Evolutionary conservation across 2,797 vertebrate genomes (phyloP), one percentile per base, ranked within the genome.

Genomic region (Acanthurus lineatus): DNA sequence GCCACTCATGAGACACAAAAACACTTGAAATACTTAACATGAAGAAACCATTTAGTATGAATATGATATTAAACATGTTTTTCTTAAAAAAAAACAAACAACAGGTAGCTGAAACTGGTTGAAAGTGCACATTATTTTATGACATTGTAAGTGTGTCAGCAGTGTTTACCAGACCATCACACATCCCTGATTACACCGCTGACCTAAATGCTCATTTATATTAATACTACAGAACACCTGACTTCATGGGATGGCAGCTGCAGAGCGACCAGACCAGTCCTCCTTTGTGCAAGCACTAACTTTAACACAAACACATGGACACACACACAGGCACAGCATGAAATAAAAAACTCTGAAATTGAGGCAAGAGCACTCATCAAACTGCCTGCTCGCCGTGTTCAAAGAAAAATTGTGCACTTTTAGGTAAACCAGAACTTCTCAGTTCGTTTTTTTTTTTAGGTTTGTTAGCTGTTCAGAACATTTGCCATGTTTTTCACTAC

Each of bases 191-290:
- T 52, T 22, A 62, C 58, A 44, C 44, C 42, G 45, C 73, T 60
- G 62, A 79, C 56, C 76, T 53, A 54, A 67, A 69, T 64, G 61
- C 58, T 74, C 73, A 57, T 81, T 77, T 63, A 28, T 67, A 77
- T 74, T 54, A 51, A 71, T 77, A 68, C 57, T 49, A 22, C 53
- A 38, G 72, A 68, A 49, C 32, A 81, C 56, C 53, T 45, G 75
- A 76, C 76, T 64, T 69, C 60, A 54, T 47, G 14, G 64, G 58
- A 76, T 61, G 54, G 49, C 65, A 83, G 54, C 57, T 53, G 53
- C 53, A 32, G 44, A n/a, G 25, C 17, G 5, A 44, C 40, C 15
- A 32, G 15, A 56, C 25, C 28, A 20, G 28, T 45, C 49, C 12
- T 40, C 38, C 25, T 16, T 62, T 40, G 14, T 32, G 69, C 63